phyloP scores from a whole-genome alignment of 1,140 invertebrate species.

The Orussus abietinus region DNA sequence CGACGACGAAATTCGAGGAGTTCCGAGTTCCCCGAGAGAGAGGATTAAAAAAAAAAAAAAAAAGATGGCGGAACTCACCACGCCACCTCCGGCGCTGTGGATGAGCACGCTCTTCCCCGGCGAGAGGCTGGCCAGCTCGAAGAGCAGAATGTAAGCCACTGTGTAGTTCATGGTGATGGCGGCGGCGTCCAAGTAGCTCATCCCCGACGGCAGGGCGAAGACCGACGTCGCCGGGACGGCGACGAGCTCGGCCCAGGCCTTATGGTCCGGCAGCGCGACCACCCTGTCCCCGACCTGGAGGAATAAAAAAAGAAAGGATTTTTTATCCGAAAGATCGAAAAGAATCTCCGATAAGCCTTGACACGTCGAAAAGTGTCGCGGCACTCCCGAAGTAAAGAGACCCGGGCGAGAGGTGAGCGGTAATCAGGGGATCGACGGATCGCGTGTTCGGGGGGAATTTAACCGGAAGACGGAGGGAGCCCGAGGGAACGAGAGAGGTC shows the following conservation, averaged over 20 bases:
- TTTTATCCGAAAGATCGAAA: background rate
- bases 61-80: conserved; percentile 64
- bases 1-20: no score
- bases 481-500: no score
- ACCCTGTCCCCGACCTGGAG: conserved; percentile 80
- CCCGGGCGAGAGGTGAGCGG: no score
- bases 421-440: no score
- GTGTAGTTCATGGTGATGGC: conserved; percentile 83
- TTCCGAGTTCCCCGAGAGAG: no score
- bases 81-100: conserved; percentile 82
- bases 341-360: background rate
- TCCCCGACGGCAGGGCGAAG: conserved; percentile 72
- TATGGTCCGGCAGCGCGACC: conserved; percentile 76
- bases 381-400: no score
- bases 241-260: conserved; percentile 82
- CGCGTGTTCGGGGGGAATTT: no score
- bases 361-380: background rate
- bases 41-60: no score
- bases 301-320: conserved; percentile 22
- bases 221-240: conserved; percentile 72
- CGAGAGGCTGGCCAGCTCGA: conserved; percentile 74
- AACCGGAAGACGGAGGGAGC: no score
- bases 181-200: conserved; percentile 76
- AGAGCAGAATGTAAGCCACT: conserved; percentile 80
- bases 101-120: conserved; percentile 77